Conservation (phyloP, 1,140 invertebrate genomes). For the Aphaenogaster floridana region DNA sequence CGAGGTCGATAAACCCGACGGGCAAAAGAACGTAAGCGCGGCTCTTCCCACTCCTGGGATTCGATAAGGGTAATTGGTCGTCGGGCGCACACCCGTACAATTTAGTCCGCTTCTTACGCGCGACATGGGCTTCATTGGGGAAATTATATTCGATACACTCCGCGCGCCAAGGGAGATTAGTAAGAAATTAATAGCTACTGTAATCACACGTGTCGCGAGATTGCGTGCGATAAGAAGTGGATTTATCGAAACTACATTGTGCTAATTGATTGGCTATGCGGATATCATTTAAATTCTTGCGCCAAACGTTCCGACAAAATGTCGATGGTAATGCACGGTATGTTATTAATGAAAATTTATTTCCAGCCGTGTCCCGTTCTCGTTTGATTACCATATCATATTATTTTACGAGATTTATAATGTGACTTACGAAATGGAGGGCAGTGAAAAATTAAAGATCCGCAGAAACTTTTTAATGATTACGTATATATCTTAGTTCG, state of each 20-base stretch:
- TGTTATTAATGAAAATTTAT: constrained; percentile 34
- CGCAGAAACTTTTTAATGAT: not conserved
- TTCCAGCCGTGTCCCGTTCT: not conserved
- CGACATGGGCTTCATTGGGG: constrained; percentile 16
- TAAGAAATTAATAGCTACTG: constrained; percentile 55
- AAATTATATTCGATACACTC: constrained; percentile 55
- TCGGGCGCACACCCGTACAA: not conserved
- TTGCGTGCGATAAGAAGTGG: constrained; percentile 27
- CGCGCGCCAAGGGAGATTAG: constrained; percentile 28
- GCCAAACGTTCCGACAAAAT: constrained; percentile 17
- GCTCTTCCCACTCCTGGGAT: not conserved
- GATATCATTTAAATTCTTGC: constrained; percentile 31
- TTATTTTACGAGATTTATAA: constrained; percentile 6
- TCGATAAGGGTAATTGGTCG: constrained; percentile 50
- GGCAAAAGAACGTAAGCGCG: constrained; percentile 2
- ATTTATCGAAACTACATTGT: constrained; percentile 36
- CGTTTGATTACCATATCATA: constrained; percentile 1
- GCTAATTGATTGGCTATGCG: constrained; percentile 41
- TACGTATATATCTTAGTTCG: not conserved
- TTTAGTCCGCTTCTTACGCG: constrained; percentile 52
- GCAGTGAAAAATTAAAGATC: not conserved
- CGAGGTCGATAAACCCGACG: constrained; percentile 47
- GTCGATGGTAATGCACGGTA: not conserved
- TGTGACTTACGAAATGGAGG: not conserved
- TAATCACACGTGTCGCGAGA: constrained; percentile 40